Evolutionary conservation across 2,888 invertebrate species (phyloP), one percentile per base, ranked within the genome.

Genomic region (Cantharis flavilabris): DNA sequence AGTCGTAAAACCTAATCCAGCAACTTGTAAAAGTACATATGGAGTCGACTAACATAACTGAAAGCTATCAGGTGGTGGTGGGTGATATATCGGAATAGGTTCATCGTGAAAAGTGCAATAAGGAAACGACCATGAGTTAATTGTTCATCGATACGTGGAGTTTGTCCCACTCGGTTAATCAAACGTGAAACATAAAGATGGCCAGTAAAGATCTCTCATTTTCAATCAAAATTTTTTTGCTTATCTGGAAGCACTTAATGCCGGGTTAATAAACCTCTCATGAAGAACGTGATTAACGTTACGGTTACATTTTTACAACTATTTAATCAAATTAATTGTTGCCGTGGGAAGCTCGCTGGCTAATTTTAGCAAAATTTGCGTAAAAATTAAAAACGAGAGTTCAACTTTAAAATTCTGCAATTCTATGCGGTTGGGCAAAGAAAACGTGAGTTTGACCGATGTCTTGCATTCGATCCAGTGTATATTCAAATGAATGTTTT

Each of bases 381-480:
- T 49, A 49, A 49, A 49, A 49, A 49, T n/a, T 49, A 7, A 49
- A 4, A 2, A 49, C 7, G n/a, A 49, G 7, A 5, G 49, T 49
- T n/a, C n/a, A 20, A 13, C 49, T 49, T 49, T n/a, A 3, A 13
- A 33, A 33, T 33, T 33, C 33, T 4, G 13, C n/a, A 49, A 49
- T 49, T n/a, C 2, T 49, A n/a, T 49, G 7, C 49, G 73, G 73
- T 74, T 65, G 33, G 64, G 71, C 23, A 49, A 28, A 65, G 62
- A 2, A 49, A 71, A 71, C 75, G 75, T 75, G 75, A 63, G 71
- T 69, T 75, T 67, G 49, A 18, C 30, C 11, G 14, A 71, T 71
- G 18, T 67, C 69, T 49, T 71, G 62, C 75, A 71, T 75, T 75
- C 33, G 75, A 75, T 65, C 18, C 75, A 33, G 67, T 62, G 65